Base-by-base conservation (phyloP, 1,140 invertebrate genomes). In the Rhopalosiphum padi region DNA sequence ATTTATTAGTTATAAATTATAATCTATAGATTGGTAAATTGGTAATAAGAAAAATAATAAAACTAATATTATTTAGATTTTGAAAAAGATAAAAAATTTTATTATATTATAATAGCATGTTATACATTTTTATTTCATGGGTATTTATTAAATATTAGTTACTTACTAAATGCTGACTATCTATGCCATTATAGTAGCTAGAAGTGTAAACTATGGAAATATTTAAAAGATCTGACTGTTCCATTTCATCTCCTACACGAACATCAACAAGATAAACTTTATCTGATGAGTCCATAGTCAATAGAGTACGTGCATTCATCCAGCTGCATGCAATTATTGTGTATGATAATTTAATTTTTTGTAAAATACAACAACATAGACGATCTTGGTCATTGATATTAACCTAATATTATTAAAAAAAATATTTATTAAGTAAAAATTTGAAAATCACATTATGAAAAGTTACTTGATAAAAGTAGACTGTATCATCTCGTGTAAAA, bases 181-280 rank as follows among this genome's bases (percentile, higher is more conserved):
- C 96, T 46, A 97, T 94, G 77, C 97, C 97, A 95, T 99, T 99
- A 95, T 99, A 99, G 95, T 99, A 98, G 94, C 98, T 98, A 48
- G 98, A 98, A 48, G 97, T 97, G 95, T 99, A 99, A 0, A 99
- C 98, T 60, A 99, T 96, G 93, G 98, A 97, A 30, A 98, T 97
- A 94, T 97, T 96, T 60, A 97, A 97, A 94, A 99, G 96, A 95
- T 99, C 98, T 88, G 98, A 95, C 53, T 96, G 96, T 95, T 98
- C 97, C n/a, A 98, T 95, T 95, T 98, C 97, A 94, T 98, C 97
- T 94, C 98, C 97, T 2, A 97, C 97, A 93, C 98, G 96, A 35
- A 99, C 98, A 95, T 99, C 98, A 94, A 99, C 96, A 43, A 99
- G 95, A 95, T 98, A 97, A 91, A 99, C 95, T 94, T 97, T 97